Evolutionary conservation across 2,797 vertebrate genomes (phyloP), one percentile per base, ranked within the genome.

Genomic region (Cryptoblepharus egeriae): DNA sequence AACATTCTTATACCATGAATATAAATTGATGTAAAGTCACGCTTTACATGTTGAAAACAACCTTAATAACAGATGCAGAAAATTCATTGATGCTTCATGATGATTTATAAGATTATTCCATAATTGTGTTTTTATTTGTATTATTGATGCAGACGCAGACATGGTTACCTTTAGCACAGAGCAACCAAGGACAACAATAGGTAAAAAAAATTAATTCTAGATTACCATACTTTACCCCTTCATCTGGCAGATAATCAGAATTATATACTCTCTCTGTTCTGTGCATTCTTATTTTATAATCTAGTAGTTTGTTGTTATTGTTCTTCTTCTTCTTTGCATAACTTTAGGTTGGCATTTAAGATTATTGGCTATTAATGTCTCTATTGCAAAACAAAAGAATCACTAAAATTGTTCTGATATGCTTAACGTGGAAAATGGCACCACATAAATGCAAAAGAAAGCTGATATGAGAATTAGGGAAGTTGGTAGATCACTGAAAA

Each of bases 141-240:
- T 0, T 0, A 58, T 39, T 80, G 76, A 82, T 81, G 28, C 85
- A 94, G 86, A 71, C 77, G 85, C 90, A 87, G 93, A 93, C 83
- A 65, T 58, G 28, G 22, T 92, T 92, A 91, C 75, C 0, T 86
- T 92, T 85, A 92, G 83, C 83, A 84, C 84, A 80, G 90, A 91
- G 71, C 85, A 93, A 89, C 65, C 88, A 39, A 91, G 91, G 82
- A 68, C 91, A 85, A 86, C 88, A 74, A 70, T 79, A 93, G 93
- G 91, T 95, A 95, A 94, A 89, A 71, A 45, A 37, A 15, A 15
- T 84, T 82, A 79, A 87, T 85, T 22, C 13, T 35, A 16, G 67
- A 64, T 65, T 63, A 20, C 77, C 64, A 81, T 9, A 52, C 12
- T 72, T 85, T 83, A 85, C 73, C 88, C 42, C 52, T n/a, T 58